Evolutionary conservation across 2,888 invertebrate genomes (phyloP), one percentile per base, ranked within the genome.

Genomic region (Drosophila acutilabella): DNA sequence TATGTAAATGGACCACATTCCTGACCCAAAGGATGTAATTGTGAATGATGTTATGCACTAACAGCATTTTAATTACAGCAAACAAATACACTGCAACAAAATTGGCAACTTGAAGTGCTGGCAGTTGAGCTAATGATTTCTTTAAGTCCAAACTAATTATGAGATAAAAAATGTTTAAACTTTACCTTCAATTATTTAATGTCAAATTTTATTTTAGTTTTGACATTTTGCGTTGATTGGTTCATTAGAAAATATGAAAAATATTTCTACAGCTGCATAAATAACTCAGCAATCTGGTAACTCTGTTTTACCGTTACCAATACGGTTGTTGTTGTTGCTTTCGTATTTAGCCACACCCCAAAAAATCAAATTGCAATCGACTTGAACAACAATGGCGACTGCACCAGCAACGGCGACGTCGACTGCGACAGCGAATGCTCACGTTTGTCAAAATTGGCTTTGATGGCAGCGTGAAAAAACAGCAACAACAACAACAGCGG

Each of bases 381-480:
- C 44, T 62, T 56, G 10, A 53, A 68, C 57, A 51, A 41, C 48
- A 47, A 50, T 59, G 48, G 50, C 38, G 42, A 57, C 57, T 18
- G 26, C 44, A 38, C 51, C 10, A 18, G 41, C 62, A 40, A 36
- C 56, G 3, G 14, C 45, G 36, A 38, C 26, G 1, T n/a, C 45
- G 23, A 48, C 65, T 7, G 2, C 23, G 16, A 54, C 64, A 18
- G 16, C 56, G 45, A 41, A 57, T 64, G 69, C 67, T 70, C 74
- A 77, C 67, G 71, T 80, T 80, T 80, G 68, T 80, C 74, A 71
- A 82, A 80, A 72, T 73, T 75, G 78, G 78, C 60, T 74, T 64
- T 72, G 75, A 72, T 77, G 68, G 48, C 73, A 57, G 61, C 53
- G 40, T 45, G 20, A 54, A 52, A 44, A 53, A 54, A 62, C 40